Evolutionary conservation across 2,888 invertebrate species (phyloP).

Genomic region (Chamaedrilus cognettii): DNA sequence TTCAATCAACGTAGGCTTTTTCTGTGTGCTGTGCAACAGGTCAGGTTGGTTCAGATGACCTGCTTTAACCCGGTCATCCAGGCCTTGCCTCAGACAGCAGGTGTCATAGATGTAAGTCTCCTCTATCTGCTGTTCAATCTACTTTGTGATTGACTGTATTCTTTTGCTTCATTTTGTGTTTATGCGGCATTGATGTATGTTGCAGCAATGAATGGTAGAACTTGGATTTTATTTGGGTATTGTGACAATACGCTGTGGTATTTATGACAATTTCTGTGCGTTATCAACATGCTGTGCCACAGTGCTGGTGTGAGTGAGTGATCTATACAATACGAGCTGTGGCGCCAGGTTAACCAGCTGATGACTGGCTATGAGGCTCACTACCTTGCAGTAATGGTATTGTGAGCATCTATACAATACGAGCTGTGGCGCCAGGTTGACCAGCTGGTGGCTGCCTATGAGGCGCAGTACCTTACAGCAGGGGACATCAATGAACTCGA

Average conservation of each 20-base stretch:
- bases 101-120: conserved; percentile 43
- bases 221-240: too few relatives aligned
- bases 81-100: conserved; percentile 41
- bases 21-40: neutral
- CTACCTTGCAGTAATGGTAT: too few relatives aligned
- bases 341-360: neutral
- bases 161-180: too few relatives aligned
- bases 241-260: too few relatives aligned
- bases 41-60: conserved; percentile 19
- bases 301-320: too few relatives aligned
- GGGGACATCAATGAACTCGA: conserved; percentile 50
- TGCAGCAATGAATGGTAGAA: too few relatives aligned
- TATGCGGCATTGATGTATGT: too few relatives aligned
- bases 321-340: too few relatives aligned
- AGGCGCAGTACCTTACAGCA: conserved; percentile 38
- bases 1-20: neutral
- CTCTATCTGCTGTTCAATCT: neutral
- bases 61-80: conserved; percentile 42
- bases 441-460: conserved; percentile 36
- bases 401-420: too few relatives aligned
- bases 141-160: too few relatives aligned
- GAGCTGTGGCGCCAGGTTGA: neutral
- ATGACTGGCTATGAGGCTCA: conserved; percentile 39
- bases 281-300: too few relatives aligned
- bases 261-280: too few relatives aligned